Percentiles rank a stretch among this genome's conserved stretches.
phyloP scores from a whole-genome alignment of 2,888 invertebrate species.

The Harpagoxenus sublaevis region DNA sequence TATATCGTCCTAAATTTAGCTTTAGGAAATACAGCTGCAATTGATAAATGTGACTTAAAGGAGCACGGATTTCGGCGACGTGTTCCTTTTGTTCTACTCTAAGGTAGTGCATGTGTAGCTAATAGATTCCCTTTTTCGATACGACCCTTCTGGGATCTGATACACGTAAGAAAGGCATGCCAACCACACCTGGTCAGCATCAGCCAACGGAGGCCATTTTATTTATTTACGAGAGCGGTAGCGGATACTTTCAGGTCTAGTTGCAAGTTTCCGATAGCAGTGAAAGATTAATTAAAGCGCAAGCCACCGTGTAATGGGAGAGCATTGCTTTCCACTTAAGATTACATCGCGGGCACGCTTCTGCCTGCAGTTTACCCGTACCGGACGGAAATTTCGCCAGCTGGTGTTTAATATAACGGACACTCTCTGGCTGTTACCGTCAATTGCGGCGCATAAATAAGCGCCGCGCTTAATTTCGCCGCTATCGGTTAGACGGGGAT shows the following conservation, averaged over 20 bases:
- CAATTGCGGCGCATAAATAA: slow-evolving; percentile 57
- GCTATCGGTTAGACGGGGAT: not conserved
- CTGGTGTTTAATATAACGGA: slow-evolving; percentile 70
- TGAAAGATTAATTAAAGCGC: slow-evolving; percentile 77
- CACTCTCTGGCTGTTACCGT: slow-evolving; percentile 53
- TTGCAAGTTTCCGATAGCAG: slow-evolving; percentile 59
- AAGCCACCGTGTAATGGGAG: slow-evolving; percentile 71
- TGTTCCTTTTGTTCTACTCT: not conserved
- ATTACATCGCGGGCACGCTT: slow-evolving; percentile 53
- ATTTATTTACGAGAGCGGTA: slow-evolving; percentile 67
- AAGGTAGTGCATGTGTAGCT: not conserved
- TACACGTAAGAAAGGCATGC: slow-evolving; percentile 26
- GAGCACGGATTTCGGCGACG: slow-evolving; percentile 8
- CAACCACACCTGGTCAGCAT: not conserved
- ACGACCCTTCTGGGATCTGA: slow-evolving; percentile 25
- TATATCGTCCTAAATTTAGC: not conserved
- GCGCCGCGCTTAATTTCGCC: slow-evolving; percentile 53
- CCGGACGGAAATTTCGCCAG: slow-evolving; percentile 56
- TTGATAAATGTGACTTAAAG: slow-evolving; percentile 13
- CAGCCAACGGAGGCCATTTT: slow-evolving; percentile 51
- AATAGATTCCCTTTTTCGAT: slow-evolving; percentile 27
- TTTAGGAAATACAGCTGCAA: not conserved
- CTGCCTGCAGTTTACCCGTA: slow-evolving; percentile 28
- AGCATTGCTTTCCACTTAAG: slow-evolving; percentile 78
- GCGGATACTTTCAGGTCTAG: slow-evolving; percentile 60